Evolutionary conservation across 1,140 invertebrate species (phyloP), one percentile per base, ranked within the genome.

Genomic region (Dinothrombium tinctorium): DNA sequence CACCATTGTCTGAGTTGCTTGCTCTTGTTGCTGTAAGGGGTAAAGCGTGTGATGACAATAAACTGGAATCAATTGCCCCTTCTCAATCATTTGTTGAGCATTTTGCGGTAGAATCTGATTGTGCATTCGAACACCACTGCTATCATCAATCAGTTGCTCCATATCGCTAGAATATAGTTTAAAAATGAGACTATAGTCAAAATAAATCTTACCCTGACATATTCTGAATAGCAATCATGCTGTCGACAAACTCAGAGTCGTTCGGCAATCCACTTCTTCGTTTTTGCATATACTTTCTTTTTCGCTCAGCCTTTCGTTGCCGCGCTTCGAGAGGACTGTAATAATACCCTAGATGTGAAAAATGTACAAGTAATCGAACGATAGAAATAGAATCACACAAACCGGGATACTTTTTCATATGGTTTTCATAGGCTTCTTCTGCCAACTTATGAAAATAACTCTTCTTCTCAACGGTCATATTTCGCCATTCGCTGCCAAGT

Each of bases 341-440:
- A 28, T 42, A 45, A 40, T 45, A 45, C n/a, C 44, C 44, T 45
- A n/a, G 15, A 36, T 33, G 21, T 29, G n/a, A 12, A 38, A 36
- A 17, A 22, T 22, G 37, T n/a, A 24, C 8, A 24, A 24, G 4
- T 24, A 14, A 32, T 7, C 12, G 29, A 32, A 14, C 17, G 17
- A 32, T 14, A 7, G n/a, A 28, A 28, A 8, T n/a, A n/a, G n/a
- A n/a, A n/a, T n/a, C 26, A 22, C 20, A 20, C 12, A 17, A 36
- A 58, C 68, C 68, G 43, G 69, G 69, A 60, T 71, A 71, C 53
- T 69, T 69, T 48, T 58, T 59, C 53, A 71, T 71, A 51, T 72
- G 69, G 33, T 68, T 65, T 8, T 60, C 60, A 46, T 69, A 67
- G 12, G 68, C 63, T 45, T 63, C 54, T 33, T 66, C 60, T 3